Conservation (phyloP, 2,113 vertebrate species). For the Acanthisitta chloris region DNA sequence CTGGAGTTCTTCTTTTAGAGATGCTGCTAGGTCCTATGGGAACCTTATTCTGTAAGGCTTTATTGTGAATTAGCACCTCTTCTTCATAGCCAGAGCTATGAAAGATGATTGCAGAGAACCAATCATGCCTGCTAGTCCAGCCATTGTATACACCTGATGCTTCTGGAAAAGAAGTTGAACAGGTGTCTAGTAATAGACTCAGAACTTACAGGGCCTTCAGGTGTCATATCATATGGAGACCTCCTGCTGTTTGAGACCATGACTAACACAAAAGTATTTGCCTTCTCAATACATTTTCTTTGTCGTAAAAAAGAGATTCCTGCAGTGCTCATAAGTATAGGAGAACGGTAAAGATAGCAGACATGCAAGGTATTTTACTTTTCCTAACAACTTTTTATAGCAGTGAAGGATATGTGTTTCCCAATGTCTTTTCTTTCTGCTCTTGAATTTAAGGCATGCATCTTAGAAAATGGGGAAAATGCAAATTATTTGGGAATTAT, state of each 20-base stretch:
- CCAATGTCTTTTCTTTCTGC: neutral
- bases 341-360: conserved; percentile 5
- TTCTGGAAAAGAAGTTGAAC: conserved; percentile 29
- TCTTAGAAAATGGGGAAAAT: neutral
- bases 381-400: neutral
- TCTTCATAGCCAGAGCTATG: conserved; percentile 25
- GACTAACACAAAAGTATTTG: conserved; percentile 46
- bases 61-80: conserved; percentile 17
- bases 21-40: conserved; percentile 3
- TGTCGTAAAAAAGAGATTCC: conserved; percentile 38
- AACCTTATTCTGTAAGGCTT: conserved; percentile 1
- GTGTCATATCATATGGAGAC: neutral
- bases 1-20: conserved; percentile 26
- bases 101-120: conserved; percentile 29
- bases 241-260: conserved; percentile 33
- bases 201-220: conserved; percentile 27
- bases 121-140: neutral
- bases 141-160: conserved; percentile 30
- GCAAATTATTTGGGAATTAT: neutral
- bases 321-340: conserved; percentile 10
- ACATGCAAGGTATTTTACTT: neutral
- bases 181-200: conserved; percentile 51
- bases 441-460: neutral
- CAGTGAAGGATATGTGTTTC: neutral
- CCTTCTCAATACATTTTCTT: conserved; percentile 45